Conservation (phyloP, 2,113 vertebrate species). For the Plectropomus leopardus region DNA sequence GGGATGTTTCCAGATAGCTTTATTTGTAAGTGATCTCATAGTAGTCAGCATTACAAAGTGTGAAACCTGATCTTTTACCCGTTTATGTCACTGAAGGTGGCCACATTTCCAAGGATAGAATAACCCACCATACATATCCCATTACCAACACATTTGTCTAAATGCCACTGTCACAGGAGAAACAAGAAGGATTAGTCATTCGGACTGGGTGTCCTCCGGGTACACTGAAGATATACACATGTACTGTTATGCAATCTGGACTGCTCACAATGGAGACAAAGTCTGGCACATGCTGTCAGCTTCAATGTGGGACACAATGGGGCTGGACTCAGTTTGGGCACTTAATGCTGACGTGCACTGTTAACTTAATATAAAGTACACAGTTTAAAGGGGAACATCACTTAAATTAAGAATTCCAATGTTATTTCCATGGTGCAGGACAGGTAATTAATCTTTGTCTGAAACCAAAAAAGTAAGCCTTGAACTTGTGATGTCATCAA, state of each 20-base stretch:
- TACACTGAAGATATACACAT: not conserved
- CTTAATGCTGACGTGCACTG: not conserved
- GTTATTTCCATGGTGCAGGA: too few species aligned
- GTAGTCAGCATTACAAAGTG: not conserved
- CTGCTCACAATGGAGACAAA: conserved; percentile 38
- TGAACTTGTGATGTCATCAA: too few species aligned
- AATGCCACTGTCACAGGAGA: not conserved
- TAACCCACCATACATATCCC: conserved; percentile 20
- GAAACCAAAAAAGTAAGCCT: too few species aligned
- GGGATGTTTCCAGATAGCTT: not conserved
- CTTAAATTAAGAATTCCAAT: too few species aligned
- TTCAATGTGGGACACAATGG: conserved; percentile 5
- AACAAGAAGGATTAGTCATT: conserved; percentile 25
- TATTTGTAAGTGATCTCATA: not conserved
- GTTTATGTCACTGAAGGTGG: not conserved
- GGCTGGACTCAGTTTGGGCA: not conserved
- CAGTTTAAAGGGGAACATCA: not conserved
- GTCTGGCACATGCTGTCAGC: conserved; percentile 11
- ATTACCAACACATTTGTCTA: conserved; percentile 1
- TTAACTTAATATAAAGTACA: not conserved
- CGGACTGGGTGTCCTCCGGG: not conserved
- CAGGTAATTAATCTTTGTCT: too few species aligned
- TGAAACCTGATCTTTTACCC: conserved; percentile 20
- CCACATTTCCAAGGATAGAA: conserved; percentile 30
- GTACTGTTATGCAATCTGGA: conserved; percentile 50